Conservation (phyloP, 30 jellyfish, hydroid and myxozoan genomes). For the Hydractinia echinata region DNA sequence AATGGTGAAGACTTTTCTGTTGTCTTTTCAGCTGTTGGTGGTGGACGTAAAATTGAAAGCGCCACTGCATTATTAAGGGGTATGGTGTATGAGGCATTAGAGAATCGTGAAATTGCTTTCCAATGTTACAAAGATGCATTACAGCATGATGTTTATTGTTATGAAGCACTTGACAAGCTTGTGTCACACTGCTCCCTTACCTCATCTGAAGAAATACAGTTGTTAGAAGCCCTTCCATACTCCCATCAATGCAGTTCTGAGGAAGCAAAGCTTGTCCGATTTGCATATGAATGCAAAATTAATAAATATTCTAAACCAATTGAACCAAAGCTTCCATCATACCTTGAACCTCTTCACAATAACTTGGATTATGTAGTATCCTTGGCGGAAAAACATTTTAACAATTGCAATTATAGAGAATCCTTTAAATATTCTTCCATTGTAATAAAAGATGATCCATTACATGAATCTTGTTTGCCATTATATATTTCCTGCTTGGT, state of each 20-base stretch:
- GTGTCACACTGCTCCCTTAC: conserved; percentile 64
- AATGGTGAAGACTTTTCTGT: conserved; percentile 7
- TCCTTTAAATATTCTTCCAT: conserved; percentile 58
- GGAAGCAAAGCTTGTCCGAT: conserved; percentile 53
- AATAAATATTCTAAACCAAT: conserved; percentile 62
- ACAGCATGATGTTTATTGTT: conserved; percentile 75
- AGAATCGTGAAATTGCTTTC: conserved; percentile 56
- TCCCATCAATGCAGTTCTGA: conserved; percentile 52
- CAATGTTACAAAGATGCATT: conserved; percentile 83
- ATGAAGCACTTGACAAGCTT: conserved; percentile 79
- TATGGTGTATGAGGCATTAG: conserved; percentile 74
- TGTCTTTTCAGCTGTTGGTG: conserved; percentile 6
- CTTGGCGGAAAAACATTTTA: conserved; percentile 68
- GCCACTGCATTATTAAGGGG: conserved; percentile 64
- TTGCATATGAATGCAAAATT: conserved; percentile 44
- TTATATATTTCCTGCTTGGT: conserved; percentile 70
- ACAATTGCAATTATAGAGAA: conserved; percentile 55
- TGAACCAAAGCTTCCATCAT: conserved; percentile 45
- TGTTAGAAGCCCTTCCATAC: conserved; percentile 68
- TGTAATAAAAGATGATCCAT: conserved; percentile 57
- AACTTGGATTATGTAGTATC: conserved; percentile 58
- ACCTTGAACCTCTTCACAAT: conserved; percentile 38
- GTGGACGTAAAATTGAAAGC: conserved; percentile 62
- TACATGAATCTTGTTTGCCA: conserved; percentile 78
- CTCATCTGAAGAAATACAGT: conserved; percentile 65